Evolutionary conservation across 1,140 invertebrate species (phyloP).

Genomic region (Danaus plexippus): DNA sequence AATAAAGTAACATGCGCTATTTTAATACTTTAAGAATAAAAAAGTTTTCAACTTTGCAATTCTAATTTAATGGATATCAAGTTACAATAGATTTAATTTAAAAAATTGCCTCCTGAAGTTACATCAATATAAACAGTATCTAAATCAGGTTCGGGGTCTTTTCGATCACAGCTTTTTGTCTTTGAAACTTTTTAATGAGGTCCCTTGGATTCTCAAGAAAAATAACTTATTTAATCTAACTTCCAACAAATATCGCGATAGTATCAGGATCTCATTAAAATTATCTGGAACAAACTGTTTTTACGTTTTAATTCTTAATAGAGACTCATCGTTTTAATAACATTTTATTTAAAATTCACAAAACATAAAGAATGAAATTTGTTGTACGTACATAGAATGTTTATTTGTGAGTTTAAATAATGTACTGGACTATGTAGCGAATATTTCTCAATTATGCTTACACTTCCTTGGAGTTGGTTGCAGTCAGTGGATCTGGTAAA

Average conservation of each 20-base stretch:
- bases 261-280: constrained; percentile 32
- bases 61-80: constrained; percentile 1
- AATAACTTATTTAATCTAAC: constrained; percentile 40
- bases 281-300: constrained; percentile 21
- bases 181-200: constrained; percentile 29
- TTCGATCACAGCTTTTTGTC: constrained; percentile 12
- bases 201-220: constrained; percentile 21
- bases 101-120: constrained; percentile 1
- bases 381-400: too few relatives aligned
- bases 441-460: too few relatives aligned
- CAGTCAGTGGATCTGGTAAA: too few relatives aligned
- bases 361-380: background rate
- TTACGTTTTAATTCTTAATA: constrained; percentile 20
- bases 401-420: too few relatives aligned
- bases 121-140: background rate
- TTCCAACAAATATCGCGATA: constrained; percentile 30
- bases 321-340: constrained; percentile 8
- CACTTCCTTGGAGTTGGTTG: too few relatives aligned
- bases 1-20: too few relatives aligned
- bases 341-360: constrained; percentile 5
- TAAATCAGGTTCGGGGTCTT: too few relatives aligned
- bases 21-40: too few relatives aligned
- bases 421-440: too few relatives aligned
- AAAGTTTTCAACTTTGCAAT: background rate
- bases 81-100: background rate